These are phyloP conservation scores for Eriosoma lanigerum DNA, from an alignment of 1,140 invertebrate species.

Conservation along the genomic window DNA sequence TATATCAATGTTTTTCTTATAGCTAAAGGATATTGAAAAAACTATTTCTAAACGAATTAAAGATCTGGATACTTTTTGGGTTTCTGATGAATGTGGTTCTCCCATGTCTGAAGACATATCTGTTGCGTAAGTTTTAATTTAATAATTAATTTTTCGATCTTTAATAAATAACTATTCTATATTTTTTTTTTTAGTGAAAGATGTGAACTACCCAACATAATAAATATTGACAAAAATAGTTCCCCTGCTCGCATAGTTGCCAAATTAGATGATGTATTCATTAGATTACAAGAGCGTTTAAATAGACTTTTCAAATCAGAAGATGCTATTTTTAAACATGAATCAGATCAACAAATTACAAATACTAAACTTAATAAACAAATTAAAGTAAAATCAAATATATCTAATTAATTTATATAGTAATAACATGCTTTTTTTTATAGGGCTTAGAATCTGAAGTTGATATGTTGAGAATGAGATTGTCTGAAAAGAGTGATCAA, in stretches of 20 bases:
- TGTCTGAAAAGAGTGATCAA: slow-evolving; percentile 35
- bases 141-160: background rate
- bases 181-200: slow-evolving; percentile 5
- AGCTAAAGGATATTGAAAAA: slow-evolving; percentile 43
- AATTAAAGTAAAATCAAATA: slow-evolving; percentile 21
- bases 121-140: slow-evolving; percentile 38
- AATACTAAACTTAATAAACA: slow-evolving; percentile 21
- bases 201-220: slow-evolving; percentile 33
- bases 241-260: slow-evolving; percentile 42
- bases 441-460: slow-evolving; percentile 33
- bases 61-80: slow-evolving; percentile 41
- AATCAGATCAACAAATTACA: slow-evolving; percentile 30
- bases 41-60: slow-evolving; percentile 43
- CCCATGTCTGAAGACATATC: slow-evolving; percentile 47
- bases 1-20: background rate
- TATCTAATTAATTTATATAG: background rate
- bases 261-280: slow-evolving; percentile 40
- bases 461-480: slow-evolving; percentile 30
- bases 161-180: background rate
- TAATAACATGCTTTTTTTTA: background rate
- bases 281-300: slow-evolving; percentile 47
- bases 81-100: slow-evolving; percentile 37
- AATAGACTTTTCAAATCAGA: slow-evolving; percentile 46
- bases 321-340: slow-evolving; percentile 47
- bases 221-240: slow-evolving; percentile 46